Base-by-base conservation (phyloP, 2,797 vertebrate genomes). In the Oreortyx pictus region DNA sequence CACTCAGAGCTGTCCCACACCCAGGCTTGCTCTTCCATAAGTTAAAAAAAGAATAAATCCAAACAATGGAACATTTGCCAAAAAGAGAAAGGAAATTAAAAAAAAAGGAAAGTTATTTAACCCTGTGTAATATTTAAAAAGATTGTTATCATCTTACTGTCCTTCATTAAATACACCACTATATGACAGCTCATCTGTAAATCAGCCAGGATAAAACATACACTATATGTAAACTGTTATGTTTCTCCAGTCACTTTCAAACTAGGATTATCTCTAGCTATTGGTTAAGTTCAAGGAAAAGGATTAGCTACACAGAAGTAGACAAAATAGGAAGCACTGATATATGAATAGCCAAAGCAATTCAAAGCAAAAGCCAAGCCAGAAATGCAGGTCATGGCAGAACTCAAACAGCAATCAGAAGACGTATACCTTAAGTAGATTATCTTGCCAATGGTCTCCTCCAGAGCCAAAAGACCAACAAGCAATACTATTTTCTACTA, bases 221-320 rank as follows among this genome's bases (percentile, higher is more conserved):
- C 75, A 87, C 92, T 89, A 85, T 91, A 95, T 72, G 93, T 92
- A 86, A 95, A 94, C 74, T 93, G 72, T 82, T 78, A 54, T 90
- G 81, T 90, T 94, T 95, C 95, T 92, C 90, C 82, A 92, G 89
- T 91, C 93, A 95, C 89, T 87, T 93, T 91, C 95, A 92, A 94
- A 95, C 84, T 89, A 31, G 83, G 86, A 91, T 95, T 91, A 95
- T 90, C 95, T 91, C 95, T 92, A 66, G 47, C 82, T 91, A 14
- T 92, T 94, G 92, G 88, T 92, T 83, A 91, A 95, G 92, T 92
- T 94, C 93, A 89, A 96, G 95, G 96, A 97, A 95, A 95, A 93
- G 95, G 96, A 96, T 96, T 96, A 96, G 67, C 94, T 92, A 88
- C 72, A 94, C 85, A 82, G 80, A 92, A 23, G 3, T 91, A 96